Evolutionary conservation across 2,797 vertebrate species (phyloP).

Genomic region (Alosa sapidissima): DNA sequence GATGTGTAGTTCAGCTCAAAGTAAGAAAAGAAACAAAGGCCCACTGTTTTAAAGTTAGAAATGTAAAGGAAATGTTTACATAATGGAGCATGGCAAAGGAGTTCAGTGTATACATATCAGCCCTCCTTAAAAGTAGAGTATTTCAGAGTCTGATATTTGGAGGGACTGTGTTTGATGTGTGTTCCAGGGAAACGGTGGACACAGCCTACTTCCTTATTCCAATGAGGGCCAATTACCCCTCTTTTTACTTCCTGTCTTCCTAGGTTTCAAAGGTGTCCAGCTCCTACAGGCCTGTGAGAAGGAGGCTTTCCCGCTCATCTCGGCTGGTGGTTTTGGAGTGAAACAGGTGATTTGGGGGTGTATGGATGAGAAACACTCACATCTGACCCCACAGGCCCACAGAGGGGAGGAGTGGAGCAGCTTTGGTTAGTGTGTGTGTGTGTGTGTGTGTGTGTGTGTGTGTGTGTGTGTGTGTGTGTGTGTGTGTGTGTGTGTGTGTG

Average conservation of each 20-base stretch:
- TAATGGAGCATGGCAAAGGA: too few relatives aligned
- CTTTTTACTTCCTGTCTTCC: background rate
- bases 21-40: too few relatives aligned
- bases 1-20: too few relatives aligned
- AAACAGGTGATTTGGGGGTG: background rate
- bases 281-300: background rate
- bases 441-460: slow-evolving; percentile 6
- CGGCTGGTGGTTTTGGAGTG: background rate
- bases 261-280: background rate
- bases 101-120: too few relatives aligned
- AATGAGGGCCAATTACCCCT: slow-evolving; percentile 4
- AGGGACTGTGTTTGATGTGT: background rate
- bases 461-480: background rate
- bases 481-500: slow-evolving; percentile 5
- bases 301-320: background rate
- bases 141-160: background rate
- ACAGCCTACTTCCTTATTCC: slow-evolving; percentile 22
- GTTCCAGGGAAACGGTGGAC: background rate
- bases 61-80: too few relatives aligned
- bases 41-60: too few relatives aligned
- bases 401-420: background rate
- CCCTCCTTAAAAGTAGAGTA: background rate
- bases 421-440: background rate
- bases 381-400: background rate
- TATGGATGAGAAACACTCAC: background rate